Evolutionary conservation across 2,113 vertebrate species (phyloP), one percentile per base, ranked within the genome.

Genomic region (Oplegnathus fasciatus): DNA sequence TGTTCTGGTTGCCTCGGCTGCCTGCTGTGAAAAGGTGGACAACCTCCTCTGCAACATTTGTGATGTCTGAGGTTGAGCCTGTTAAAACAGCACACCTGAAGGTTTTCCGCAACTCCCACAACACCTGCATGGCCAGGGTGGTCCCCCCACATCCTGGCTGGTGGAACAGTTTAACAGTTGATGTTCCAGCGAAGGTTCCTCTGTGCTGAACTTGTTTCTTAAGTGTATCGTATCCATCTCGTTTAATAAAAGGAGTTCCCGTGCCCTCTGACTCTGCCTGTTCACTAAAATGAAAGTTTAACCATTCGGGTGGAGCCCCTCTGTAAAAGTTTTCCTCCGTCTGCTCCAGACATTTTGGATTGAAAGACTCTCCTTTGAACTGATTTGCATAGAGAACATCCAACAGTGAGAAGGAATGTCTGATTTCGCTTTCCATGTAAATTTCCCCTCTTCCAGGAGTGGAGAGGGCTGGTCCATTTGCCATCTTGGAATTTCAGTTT

Each of bases 201-300:
- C 0, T 42, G 34, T 24, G 0, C 0, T 0, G 0, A 70, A 88
- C 40, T 60, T 67, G 1, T 0, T 26, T 0, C 5, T 1, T 13
- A 5, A 80, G 18, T 24, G 0, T 0, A 0, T 80, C 7, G 32
- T 87, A 70, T 58, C 73, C 78, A 24, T 87, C 58, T 66, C 92
- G 57, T 72, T 77, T 79, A 9, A 92, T 72, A 0, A 92, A 86
- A 55, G 74, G 32, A 30, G 28, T 46, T n/a, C 42, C 57, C 2
- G 5, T 20, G 0, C 14, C 60, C 1, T 20, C 4, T 17, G 34
- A 30, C 44, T 17, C 1, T 60, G 44, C 8, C 15, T 66, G 0
- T 42, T 92, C 87, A 76, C 87, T 78, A 7, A 62, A 80, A 26
- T 90, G 42, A 75, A 93, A 93, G 77, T 93, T 93, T 34, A 91